A percentile compares a stretch with the other conserved stretches of the same genome.
phyloP scores from a whole-genome alignment of 1,140 invertebrate genomes.

The Trissolcus basalis region DNA sequence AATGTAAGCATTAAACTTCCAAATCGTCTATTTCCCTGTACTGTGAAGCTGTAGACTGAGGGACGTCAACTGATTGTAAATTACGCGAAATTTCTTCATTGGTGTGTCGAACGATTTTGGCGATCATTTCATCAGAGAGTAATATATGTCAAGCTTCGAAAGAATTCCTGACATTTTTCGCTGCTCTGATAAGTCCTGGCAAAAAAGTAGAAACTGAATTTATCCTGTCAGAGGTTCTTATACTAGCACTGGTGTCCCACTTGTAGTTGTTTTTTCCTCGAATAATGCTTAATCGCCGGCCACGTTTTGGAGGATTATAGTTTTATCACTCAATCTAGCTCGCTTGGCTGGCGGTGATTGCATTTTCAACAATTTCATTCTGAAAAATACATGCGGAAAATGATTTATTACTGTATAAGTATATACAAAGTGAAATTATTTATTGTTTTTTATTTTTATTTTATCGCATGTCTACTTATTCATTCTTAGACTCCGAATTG shows the following conservation, averaged over 20 bases:
- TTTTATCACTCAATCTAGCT: too few relatives aligned
- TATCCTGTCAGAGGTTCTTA: neutral
- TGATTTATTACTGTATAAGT: too few relatives aligned
- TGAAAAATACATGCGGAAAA: too few relatives aligned
- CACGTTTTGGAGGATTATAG: neutral
- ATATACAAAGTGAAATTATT: too few relatives aligned
- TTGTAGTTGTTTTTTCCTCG: neutral
- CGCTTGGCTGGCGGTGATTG: too few relatives aligned
- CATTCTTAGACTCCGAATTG: too few relatives aligned
- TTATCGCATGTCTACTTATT: too few relatives aligned
- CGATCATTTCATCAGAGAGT: neutral
- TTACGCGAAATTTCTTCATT: constrained; percentile 13
- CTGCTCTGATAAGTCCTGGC: neutral
- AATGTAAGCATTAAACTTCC: constrained; percentile 11
- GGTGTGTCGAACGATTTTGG: constrained; percentile 7
- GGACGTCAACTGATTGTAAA: neutral
- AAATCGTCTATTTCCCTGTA: constrained; percentile 8
- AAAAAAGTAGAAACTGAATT: neutral
- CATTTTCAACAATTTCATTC: too few relatives aligned
- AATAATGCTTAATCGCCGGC: constrained; percentile 3
- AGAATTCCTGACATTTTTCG: neutral
- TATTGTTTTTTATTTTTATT: too few relatives aligned
- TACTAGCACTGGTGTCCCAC: neutral
- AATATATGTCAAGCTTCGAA: neutral
- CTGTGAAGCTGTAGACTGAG: neutral